Conservation (phyloP, 1,140 invertebrate species). For the Nephotettix cincticeps region DNA sequence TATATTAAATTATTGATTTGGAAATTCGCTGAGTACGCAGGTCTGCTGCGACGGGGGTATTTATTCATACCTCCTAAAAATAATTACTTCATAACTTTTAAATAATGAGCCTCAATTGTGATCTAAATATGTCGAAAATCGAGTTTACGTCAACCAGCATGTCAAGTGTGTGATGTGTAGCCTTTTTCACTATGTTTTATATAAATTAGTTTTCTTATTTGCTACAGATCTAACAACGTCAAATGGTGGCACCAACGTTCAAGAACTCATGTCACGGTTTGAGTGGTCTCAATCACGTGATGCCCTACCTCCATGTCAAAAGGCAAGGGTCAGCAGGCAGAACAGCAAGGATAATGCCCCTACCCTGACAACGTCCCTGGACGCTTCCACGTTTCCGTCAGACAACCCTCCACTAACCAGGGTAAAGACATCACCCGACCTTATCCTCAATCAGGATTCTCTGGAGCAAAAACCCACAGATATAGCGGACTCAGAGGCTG, state of each 20-base stretch:
- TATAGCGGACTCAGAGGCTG: slow-evolving; percentile 51
- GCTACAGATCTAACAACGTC: background rate
- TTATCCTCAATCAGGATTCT: slow-evolving; percentile 46
- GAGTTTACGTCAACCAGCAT: too few relatives aligned
- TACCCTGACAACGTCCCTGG: slow-evolving; percentile 67
- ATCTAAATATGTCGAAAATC: too few relatives aligned
- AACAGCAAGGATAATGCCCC: slow-evolving; percentile 51
- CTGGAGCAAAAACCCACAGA: slow-evolving; percentile 50
- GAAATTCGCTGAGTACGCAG: too few relatives aligned
- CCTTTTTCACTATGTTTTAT: too few relatives aligned
- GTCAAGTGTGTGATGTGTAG: too few relatives aligned
- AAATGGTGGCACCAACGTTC: slow-evolving; percentile 38
- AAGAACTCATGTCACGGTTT: slow-evolving; percentile 49
- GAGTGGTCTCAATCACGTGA: slow-evolving; percentile 40
- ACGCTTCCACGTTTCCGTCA: slow-evolving; percentile 46
- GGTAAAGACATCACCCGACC: slow-evolving; percentile 43
- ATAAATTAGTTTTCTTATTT: background rate
- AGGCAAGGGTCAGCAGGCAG: slow-evolving; percentile 51
- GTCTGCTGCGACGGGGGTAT: too few relatives aligned
- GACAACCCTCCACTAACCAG: slow-evolving; percentile 45
- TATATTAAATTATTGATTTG: too few relatives aligned
- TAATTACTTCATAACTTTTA: too few relatives aligned
- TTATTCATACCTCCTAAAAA: too few relatives aligned
- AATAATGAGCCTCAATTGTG: too few relatives aligned
- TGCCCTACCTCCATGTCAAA: slow-evolving; percentile 55